phyloP scores from a whole-genome alignment of 2,113 vertebrate species.

The Callospermophilus lateralis region DNA sequence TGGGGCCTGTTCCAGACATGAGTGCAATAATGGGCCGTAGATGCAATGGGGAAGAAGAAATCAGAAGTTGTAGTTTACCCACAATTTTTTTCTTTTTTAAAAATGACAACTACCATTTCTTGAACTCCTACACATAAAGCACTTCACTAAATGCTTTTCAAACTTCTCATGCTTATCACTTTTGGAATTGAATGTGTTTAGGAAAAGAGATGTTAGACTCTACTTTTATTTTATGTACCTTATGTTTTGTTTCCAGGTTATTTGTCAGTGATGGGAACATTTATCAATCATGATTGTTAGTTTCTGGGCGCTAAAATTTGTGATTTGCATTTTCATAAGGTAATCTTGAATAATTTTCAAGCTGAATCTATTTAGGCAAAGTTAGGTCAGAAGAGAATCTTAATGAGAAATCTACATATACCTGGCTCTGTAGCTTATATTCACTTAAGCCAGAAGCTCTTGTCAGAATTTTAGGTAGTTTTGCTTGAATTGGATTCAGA shows the following conservation, averaged over 20 bases:
- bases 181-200: neutral
- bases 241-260: neutral
- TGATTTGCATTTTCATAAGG: neutral
- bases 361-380: neutral
- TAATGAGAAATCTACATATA: neutral
- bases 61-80: neutral
- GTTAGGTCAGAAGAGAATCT: neutral
- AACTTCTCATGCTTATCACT: neutral
- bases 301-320: neutral
- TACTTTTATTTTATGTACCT: neutral
- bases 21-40: neutral
- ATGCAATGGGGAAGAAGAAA: neutral
- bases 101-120: neutral
- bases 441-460: neutral
- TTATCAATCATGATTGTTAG: neutral
- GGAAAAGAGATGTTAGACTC: neutral
- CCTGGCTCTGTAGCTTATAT: neutral
- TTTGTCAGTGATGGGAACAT: neutral
- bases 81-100: neutral
- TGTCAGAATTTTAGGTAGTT: slow-evolving; percentile 3
- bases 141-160: neutral
- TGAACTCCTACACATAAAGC: neutral
- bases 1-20: neutral
- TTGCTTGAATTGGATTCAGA: slow-evolving; percentile 25
- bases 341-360: slow-evolving; percentile 15